Evolutionary conservation across 2,888 invertebrate genomes (phyloP), one percentile per base, ranked within the genome.

Genomic region (Exocentrus adspersus): DNA sequence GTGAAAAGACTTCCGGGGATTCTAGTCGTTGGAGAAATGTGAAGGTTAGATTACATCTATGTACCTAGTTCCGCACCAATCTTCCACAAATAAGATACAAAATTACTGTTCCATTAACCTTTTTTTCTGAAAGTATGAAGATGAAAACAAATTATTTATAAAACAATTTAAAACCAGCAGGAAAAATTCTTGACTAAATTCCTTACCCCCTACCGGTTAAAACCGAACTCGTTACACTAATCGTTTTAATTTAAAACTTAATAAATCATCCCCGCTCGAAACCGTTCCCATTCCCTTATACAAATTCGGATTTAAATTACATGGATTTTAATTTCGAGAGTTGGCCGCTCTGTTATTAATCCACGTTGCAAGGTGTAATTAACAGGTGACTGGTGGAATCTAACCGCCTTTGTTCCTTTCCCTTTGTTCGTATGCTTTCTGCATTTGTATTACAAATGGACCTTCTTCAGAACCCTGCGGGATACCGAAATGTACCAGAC

Each of bases 401-500:
- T 20, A 17, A 6, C 50, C 62, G 57, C 62, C 62, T 57, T 57
- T 58, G 58, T 62, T 57, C 58, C 57, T 58, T 50, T 50, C 37
- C 24, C 62, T 62, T 62, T 62, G 62, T 62, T 57, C 52, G 32
- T 28, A 30, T 32, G 45, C 20, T 46, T 57, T 57, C 20, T 42
- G 19, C 60, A 42, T 43, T 60, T 53, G 50, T 30, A 60, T 60
- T 32, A 28, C 12, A 52, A 52, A 46, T 19, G 32, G 32, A 7
- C 24, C 24, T 19, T 14, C 20, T 56, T 45, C 17, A 16, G 12
- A 30, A 7, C 57, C 7, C 57, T 14, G 9, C 32, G 20, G 57
- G 57, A 14, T 16, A 32, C 46, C 9, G 30, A 30, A 28, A n/a
- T 16, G n/a, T 28, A 17, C 7, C 10, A 7, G 20, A 42, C 24